Percentiles rank a stretch among this genome's conserved stretches.
Evolutionary conservation across 2,888 invertebrate species (phyloP).

Genomic region (Torymus texanus): DNA sequence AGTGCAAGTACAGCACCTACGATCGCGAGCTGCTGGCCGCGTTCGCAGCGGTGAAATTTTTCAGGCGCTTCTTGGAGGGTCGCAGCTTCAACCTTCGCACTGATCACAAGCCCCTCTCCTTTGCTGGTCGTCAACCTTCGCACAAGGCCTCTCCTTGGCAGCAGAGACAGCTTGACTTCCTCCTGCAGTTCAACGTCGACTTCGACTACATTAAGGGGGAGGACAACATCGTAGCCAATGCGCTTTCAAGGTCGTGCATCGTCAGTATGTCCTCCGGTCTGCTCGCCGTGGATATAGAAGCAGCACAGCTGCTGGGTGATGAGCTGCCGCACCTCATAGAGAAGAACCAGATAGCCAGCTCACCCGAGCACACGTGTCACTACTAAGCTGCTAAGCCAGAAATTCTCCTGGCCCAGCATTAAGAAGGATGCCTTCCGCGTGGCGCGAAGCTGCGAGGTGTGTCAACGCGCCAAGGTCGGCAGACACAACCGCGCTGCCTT

Average conservation of each 20-base stretch:
- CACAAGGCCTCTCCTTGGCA: too few species aligned
- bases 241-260: neutral
- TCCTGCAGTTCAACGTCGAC: neutral
- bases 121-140: too few species aligned
- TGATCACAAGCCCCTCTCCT: too few species aligned
- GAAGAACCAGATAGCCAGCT: too few species aligned
- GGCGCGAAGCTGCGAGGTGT: slow-evolving; percentile 18
- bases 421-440: neutral
- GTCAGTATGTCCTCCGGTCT: neutral
- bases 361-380: slow-evolving; percentile 49
- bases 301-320: neutral
- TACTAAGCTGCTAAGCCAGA: slow-evolving; percentile 60
- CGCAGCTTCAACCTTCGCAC: too few species aligned
- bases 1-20: too few species aligned
- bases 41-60: too few species aligned
- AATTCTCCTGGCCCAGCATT: slow-evolving; percentile 69
- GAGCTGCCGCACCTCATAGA: too few species aligned
- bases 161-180: neutral
- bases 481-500: slow-evolving; percentile 57
- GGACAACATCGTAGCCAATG: slow-evolving; percentile 6
- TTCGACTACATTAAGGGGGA: neutral
- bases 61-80: too few species aligned
- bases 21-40: too few species aligned
- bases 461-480: slow-evolving; percentile 52
- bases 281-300: neutral